Evolutionary conservation across 2,113 vertebrate species (phyloP), one percentile per base, ranked within the genome.

Genomic region (Gavia stellata): DNA sequence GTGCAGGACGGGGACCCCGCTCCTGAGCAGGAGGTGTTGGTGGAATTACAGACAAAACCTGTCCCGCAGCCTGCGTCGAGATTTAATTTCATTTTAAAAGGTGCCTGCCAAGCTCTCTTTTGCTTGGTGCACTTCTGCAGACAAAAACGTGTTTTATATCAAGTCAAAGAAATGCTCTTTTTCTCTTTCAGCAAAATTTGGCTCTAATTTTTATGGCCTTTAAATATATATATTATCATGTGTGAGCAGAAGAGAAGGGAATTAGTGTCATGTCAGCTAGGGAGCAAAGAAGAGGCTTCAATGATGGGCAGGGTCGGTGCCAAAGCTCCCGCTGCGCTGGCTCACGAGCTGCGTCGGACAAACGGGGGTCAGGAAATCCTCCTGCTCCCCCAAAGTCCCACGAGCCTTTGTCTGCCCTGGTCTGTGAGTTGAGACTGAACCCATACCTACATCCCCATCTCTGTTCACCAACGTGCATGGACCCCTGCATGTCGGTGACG

Each of bases 391-490:
- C 44, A 1, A 1, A 47, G 7, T 12, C 42, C 50, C 56, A 7
- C 0, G 3, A 95, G 36, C 19, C 33, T 61, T 73, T 44, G 9
- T 8, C 34, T 33, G 20, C 33, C 20, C 61, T 25, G 50, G 21
- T 17, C 49, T 65, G 1, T 9, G 72, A 9, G 13, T 28, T 24
- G 66, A 28, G 62, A 3, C 17, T 26, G 12, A 63, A 33, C 38
- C 55, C 45, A 5, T 38, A 23, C 6, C 47, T 20, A 12, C 3
- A 1, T 28, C 58, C 74, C 45, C 70, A 5, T 1, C 42, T 36
- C 59, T 0, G 0, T 13, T 40, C 55, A 11, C 12, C 56, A 7
- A 1, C 9, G 3, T 2, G 21, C 55, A 0, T 1, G 13, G 62
- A 29, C 16, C 38, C 33, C 21, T 3, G 18, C 0, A 0, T 5